Evolutionary conservation across 2,888 invertebrate genomes (phyloP), one percentile per base, ranked within the genome.

Genomic region (Lysandra coridon): DNA sequence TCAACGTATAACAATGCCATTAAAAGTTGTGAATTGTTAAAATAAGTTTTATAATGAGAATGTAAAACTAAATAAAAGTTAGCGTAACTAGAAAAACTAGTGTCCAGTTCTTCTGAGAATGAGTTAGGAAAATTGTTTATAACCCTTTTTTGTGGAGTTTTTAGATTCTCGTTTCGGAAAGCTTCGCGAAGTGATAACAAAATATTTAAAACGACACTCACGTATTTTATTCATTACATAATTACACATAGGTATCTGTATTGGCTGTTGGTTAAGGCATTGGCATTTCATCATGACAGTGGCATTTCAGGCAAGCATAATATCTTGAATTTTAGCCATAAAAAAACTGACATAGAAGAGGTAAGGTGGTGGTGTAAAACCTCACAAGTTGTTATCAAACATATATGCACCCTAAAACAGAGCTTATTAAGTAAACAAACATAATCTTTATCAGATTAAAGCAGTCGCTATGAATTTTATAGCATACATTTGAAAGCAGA

Each of bases 1-100:
- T 80, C 82, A 85, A 86, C 83, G 84, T 85, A 74, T 78, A 80
- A 82, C 80, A 81, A 87, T 83, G 84, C 84, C 83, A 85, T 80
- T 76, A 76, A 57, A 76, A 76, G 76, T 76, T 76, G 30, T 37
- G 57, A 64, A 14, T 69, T 69, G 33, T 69, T 69, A 69, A 69
- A 69, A 69, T 69, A 69, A 69, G 5, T 69, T 69, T 69, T 69
- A 37, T 69, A 69, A 69, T 69, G 69, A 69, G 69, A 69, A 69
- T 69, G 69, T 69, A 33, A 33, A 69, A 69, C 69, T 69, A 69
- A 69, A 69, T 69, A 69, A 33, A 37, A 69, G 33, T 37, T 69
- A 4, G 69, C 14, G 33, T 17, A 69, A 69, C 33, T 69, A 69
- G 33, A 69, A 69, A 69, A 69, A 37, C 69, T 69, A 37, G 33